Evolutionary conservation across 1,140 invertebrate genomes (phyloP), one percentile per base, ranked within the genome.

Genomic region (Brachystomella parvula): DNA sequence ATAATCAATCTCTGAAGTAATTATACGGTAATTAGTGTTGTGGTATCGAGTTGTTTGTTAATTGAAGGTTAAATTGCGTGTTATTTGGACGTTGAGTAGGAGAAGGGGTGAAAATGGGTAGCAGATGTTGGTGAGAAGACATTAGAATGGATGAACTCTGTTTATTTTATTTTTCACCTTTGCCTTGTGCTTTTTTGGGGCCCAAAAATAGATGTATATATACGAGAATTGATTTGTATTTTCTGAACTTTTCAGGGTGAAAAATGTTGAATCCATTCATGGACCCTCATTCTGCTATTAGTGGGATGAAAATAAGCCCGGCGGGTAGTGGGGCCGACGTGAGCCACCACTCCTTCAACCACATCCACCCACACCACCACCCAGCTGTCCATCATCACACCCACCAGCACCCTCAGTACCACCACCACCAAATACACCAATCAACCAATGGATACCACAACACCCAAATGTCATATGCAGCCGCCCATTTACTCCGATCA

Each of bases 401-500:
- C 69, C 72, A 73, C 67, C 68, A 73, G 57, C 49, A 66, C 19
- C 26, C 60, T 39, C 70, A 73, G 44, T 69, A 73, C 57, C 71
- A 72, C 53, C 71, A 72, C 26, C 71, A 72, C 44, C 72, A 73
- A 67, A 73, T 73, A n/a, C 72, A 73, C 47, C 72, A 73, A 59
- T 9, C 49, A 53, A 66, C 68, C n/a, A 71, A 71, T 47, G 69
- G 69, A 26, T 71, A 73, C 63, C 71, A 73, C 53, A 73, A 73
- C 67, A 69, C 72, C 24, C 72, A 71, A 64, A 73, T 73, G 72
- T 65, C 69, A 33, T 73, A 73, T 57, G 72, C 72, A 17, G 72
- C 72, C 60, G 72, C 72, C 68, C 72, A 73, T 66, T 67, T 73
- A 24, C 67, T 73, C 47, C 69, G 72, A 24, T 69, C 72, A 6